These are phyloP conservation scores for Gavialis gangeticus DNA, from an alignment of 2,113 vertebrate species.

Conservation along the genomic window DNA sequence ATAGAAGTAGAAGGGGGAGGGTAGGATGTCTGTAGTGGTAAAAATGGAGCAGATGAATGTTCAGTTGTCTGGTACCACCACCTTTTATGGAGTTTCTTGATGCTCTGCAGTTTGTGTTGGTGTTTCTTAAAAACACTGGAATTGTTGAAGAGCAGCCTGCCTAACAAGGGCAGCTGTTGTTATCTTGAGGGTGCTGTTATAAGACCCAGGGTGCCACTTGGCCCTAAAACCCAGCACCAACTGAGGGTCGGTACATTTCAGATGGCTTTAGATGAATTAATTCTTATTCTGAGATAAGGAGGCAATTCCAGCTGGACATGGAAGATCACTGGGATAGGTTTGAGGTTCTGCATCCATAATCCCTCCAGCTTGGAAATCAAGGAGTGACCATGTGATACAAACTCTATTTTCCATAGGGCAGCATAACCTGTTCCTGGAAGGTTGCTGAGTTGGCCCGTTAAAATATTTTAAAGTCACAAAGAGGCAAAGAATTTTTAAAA, in stretches of 20 bases:
- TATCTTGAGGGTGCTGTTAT: accelerated
- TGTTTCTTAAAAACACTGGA: too few species aligned
- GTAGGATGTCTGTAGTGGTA: too few species aligned
- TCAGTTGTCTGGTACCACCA: too few species aligned
- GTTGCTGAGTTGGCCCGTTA: not conserved
- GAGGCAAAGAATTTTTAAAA: not conserved
- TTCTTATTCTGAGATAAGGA: not conserved
- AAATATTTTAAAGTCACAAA: not conserved
- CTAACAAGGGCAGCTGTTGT: not conserved
- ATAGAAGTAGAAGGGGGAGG: too few species aligned
- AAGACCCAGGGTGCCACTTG: accelerated
- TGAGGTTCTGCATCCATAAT: not conserved
- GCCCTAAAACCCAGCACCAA: too few species aligned
- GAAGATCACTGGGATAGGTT: not conserved
- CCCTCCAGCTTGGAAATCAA: not conserved
- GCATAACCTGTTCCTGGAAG: not conserved
- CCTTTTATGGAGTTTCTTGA: too few species aligned
- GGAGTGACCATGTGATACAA: not conserved
- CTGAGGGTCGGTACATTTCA: too few species aligned
- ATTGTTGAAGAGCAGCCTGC: too few species aligned
- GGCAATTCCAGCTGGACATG: not conserved
- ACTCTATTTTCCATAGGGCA: not conserved
- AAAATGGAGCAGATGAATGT: too few species aligned
- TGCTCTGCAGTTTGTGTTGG: too few species aligned
- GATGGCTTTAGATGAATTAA: not conserved